A percentile compares a stretch with the other conserved stretches of the same genome.
phyloP scores from a whole-genome alignment of 2,888 invertebrate species.

The Mimachlamys varia region DNA sequence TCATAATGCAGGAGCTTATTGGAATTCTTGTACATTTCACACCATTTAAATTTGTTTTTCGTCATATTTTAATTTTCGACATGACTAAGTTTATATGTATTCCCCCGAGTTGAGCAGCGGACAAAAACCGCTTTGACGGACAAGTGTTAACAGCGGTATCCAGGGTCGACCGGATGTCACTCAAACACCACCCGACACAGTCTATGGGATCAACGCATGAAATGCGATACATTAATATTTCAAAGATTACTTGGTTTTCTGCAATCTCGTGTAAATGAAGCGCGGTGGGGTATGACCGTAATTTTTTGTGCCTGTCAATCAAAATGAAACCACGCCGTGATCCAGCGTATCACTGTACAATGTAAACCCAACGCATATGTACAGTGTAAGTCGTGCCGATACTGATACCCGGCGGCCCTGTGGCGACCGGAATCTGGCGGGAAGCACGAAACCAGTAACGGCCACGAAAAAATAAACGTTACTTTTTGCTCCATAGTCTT shows the following conservation, averaged over 20 bases:
- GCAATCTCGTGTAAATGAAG: conserved; percentile 36
- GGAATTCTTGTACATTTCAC: conserved; percentile 1
- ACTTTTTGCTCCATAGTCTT: no score
- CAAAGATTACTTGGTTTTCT: conserved; percentile 35
- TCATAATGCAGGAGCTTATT: not conserved
- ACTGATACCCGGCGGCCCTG: not conserved
- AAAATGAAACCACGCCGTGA: conserved; percentile 23
- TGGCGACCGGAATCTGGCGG: not conserved
- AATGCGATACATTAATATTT: conserved; percentile 38
- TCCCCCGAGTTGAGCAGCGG: not conserved
- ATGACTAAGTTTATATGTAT: conserved; percentile 34
- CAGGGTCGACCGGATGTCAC: conserved; percentile 12
- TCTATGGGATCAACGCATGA: conserved; percentile 38
- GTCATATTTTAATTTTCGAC: conserved; percentile 29
- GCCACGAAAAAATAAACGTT: no score
- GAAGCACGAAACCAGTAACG: not conserved
- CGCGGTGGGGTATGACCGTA: conserved; percentile 29
- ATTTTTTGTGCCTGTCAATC: conserved; percentile 39
- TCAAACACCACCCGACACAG: not conserved
- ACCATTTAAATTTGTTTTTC: conserved; percentile 13
- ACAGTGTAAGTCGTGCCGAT: not conserved
- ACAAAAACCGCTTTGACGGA: conserved; percentile 27
- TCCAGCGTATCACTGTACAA: not conserved
- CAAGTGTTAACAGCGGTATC: conserved; percentile 14
- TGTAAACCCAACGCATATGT: not conserved